Base-by-base conservation (phyloP, 2,797 vertebrate genomes). In the Eutrigla gurnardus region DNA sequence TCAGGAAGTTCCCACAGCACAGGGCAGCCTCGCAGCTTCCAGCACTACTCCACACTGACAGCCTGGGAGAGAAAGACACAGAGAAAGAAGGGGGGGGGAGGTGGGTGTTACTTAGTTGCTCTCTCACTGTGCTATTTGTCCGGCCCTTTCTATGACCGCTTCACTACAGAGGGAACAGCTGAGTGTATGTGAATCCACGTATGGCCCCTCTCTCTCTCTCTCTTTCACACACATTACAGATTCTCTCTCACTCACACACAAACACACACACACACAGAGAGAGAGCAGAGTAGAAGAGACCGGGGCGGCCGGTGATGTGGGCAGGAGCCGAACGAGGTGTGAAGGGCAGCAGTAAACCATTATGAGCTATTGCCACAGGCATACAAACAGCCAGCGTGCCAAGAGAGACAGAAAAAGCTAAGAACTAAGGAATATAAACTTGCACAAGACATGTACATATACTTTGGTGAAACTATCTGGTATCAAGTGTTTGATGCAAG, bases 71-170 rank as follows among this genome's bases (percentile, higher is more conserved):
- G 83, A 88, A 75, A 73, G 80, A 85, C 69, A 86, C 65, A 82
- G 83, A 86, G 75, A 88, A 55, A 84, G 66, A 79, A 81, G 65
- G 62, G 75, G 77, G 71, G 75, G 69, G 88, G 87, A 79, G 88
- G 92, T 86, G 93, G 93, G 93, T 94, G 93, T 95, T 93, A 95
- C 92, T 94, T 84, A 89, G 93, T 90, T 92, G 85, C 93, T 92
- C 93, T 91, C 94, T 93, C 89, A 73, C 88, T 80, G 77, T 81
- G 87, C 78, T 89, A 67, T 90, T 92, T 86, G 91, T 89, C 90
- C 88, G 85, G 90, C 89, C 88, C 92, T 94, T 93, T 89, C 85
- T 83, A 68, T 60, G 91, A 89, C 92, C 93, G 89, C 91, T 89
- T 93, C 88, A 93, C 89, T 88, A 88, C 91, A 88, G 92, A 94